A percentile compares a stretch with the other conserved stretches of the same genome.
Evolutionary conservation across 2,888 invertebrate species (phyloP).

Genomic region (Mellilla xanthometata): DNA sequence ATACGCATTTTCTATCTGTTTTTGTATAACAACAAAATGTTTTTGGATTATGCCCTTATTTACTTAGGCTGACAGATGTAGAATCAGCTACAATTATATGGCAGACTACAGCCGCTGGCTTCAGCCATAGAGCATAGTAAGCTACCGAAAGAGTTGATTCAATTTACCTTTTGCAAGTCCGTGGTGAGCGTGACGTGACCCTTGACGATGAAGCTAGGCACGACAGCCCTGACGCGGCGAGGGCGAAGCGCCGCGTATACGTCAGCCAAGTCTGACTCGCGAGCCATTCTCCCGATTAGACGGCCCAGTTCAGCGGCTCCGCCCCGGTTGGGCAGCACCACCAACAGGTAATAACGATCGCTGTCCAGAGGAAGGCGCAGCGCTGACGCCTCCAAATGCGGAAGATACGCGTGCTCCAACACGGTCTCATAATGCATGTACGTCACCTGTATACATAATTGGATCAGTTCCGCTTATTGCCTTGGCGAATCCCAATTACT

Average conservation of each 20-base stretch:
- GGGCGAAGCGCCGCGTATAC: conserved; percentile 87
- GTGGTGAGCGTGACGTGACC: conserved; percentile 91
- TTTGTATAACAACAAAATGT: no score
- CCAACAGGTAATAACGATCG: conserved; percentile 88
- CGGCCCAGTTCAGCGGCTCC: conserved; percentile 84
- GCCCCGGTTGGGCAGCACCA: conserved; percentile 86
- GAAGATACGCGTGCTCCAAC: conserved; percentile 88
- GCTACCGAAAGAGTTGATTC: no score
- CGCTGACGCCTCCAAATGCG: conserved; percentile 87
- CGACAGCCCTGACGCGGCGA: conserved; percentile 88
- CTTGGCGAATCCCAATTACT: conserved; percentile 29
- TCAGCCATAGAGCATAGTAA: no score
- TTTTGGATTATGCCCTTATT: no score
- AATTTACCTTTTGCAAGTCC: conserved; percentile 89
- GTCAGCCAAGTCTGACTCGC: conserved; percentile 84
- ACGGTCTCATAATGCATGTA: conserved; percentile 90
- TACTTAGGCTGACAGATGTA: no score
- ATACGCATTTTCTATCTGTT: no score
- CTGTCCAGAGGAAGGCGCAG: conserved; percentile 91
- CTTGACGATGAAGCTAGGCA: conserved; percentile 91
- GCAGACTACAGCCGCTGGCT: no score
- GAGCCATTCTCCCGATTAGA: conserved; percentile 84
- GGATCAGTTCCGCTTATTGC: conserved; percentile 30
- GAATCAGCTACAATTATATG: no score
- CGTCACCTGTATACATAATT: conserved; percentile 71